Evolutionary conservation across 2,113 vertebrate genomes (phyloP).

Genomic region (Hiodon tergisus): DNA sequence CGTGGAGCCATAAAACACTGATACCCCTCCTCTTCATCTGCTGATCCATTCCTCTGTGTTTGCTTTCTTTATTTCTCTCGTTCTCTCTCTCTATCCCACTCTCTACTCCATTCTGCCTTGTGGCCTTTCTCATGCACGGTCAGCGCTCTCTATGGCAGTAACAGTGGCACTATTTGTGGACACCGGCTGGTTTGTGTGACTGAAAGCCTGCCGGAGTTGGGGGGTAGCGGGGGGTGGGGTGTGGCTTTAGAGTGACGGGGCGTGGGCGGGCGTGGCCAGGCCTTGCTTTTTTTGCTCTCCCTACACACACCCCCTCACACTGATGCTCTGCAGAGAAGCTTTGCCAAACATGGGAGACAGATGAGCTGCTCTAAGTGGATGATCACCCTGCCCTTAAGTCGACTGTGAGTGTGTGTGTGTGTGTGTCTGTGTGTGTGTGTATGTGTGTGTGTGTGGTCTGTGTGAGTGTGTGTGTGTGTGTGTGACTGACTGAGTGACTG

Average conservation of each 20-base stretch:
- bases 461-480: too few relatives aligned
- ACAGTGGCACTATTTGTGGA: conserved; percentile 8
- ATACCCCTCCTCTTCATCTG: background rate
- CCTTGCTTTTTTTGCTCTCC: too few relatives aligned
- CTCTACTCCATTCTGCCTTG: background rate
- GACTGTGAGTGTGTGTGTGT: conserved; percentile 8
- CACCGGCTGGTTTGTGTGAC: background rate
- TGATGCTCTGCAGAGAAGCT: conserved; percentile 34
- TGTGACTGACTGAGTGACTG: too few relatives aligned
- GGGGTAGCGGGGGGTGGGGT: background rate
- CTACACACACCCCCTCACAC: background rate
- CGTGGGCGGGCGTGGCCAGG: background rate
- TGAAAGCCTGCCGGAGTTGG: background rate
- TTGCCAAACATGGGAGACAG: conserved; percentile 33
- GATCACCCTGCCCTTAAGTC: conserved; percentile 45
- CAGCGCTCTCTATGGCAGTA: conserved; percentile 7
- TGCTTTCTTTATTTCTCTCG: background rate
- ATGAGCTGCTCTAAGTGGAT: conserved; percentile 38
- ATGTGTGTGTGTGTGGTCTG: too few relatives aligned
- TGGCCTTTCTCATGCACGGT: background rate
- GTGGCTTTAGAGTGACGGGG: background rate
- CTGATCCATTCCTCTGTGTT: background rate
- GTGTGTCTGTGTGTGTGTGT: too few relatives aligned
- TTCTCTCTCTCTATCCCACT: background rate
- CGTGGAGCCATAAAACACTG: too few relatives aligned